Base-by-base conservation (phyloP, 2,888 invertebrate species). In the Cerastoderma edule region DNA sequence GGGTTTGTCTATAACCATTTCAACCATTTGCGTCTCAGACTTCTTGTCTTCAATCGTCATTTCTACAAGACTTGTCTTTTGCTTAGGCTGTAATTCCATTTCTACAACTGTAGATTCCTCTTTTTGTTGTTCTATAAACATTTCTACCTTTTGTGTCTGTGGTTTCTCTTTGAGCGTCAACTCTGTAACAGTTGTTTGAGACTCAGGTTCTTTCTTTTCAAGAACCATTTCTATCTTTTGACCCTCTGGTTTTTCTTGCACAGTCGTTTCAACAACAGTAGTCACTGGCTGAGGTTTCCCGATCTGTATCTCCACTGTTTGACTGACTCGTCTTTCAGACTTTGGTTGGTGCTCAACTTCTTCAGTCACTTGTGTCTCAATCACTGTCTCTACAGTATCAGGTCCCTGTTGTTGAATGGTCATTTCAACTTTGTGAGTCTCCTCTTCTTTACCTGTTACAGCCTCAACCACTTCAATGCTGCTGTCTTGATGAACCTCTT, bases 161-260 rank as follows among this genome's bases (percentile, higher is more conserved):
- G 67, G 50, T 66, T 2, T 19, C 19, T 48, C 13, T 5, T 33
- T 33, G n/a, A 44, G 46, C 44, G 46, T 66, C n/a, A n/a, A n/a
- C n/a, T n/a, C n/a, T 66, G 48, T 32, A 27, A 65, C 48, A 28
- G 72, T 73, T 39, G 78, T 73, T 30, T 33, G n/a, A 48, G 80
- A 75, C 13, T 69, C 75, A 28, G 72, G 44, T 8, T 78, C 53
- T 63, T 76, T 70, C 54, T 71, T 50, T 2, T 32, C 46, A 44
- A 70, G 69, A 65, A 35, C 50, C 32, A 46, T 63, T 35, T 54
- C 54, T 35, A 48, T 56, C 28, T 39, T 57, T 66, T 63, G 60
- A 32, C 57, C 44, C 63, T 71, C 33, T 27, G 72, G 67, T 33
- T 67, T 39, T 28, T 69, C 46, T 44, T 71, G 68, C 24, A 72